Evolutionary conservation across 2,888 invertebrate genomes (phyloP).

Genomic region (Cheilosia grossa): DNA sequence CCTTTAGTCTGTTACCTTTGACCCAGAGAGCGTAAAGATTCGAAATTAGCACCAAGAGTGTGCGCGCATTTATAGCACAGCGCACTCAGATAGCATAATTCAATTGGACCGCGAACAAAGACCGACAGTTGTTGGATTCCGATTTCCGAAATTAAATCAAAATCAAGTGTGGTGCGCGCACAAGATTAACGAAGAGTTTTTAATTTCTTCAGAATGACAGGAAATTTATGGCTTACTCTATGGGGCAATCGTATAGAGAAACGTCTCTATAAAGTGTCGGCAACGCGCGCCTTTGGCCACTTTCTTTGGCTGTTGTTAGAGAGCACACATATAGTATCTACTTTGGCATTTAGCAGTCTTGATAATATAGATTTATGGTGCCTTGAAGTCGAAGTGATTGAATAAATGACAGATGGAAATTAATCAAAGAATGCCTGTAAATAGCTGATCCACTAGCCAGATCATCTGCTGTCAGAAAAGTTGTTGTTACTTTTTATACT

Average conservation of each 20-base stretch:
- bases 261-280: constrained; percentile 38
- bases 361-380: constrained; percentile 66
- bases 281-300: constrained; percentile 22
- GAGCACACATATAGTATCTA: background rate
- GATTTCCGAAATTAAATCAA: constrained; percentile 71
- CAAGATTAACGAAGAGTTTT: constrained; percentile 59
- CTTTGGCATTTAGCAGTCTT: constrained; percentile 29
- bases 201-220: constrained; percentile 68
- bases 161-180: constrained; percentile 57
- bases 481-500: background rate
- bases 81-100: constrained; percentile 78
- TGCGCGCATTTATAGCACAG: constrained; percentile 75
- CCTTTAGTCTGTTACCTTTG: constrained; percentile 82
- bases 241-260: constrained; percentile 55
- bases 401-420: constrained; percentile 56
- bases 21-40: constrained; percentile 77
- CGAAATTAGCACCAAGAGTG: constrained; percentile 73
- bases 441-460: background rate
- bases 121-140: constrained; percentile 60
- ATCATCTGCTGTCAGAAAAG: background rate
- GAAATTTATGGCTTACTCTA: constrained; percentile 70
- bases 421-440: constrained; percentile 31
- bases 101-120: constrained; percentile 82
- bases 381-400: constrained; percentile 58
- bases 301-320: constrained; percentile 3